phyloP scores from a whole-genome alignment of 2,797 vertebrate species.

The Geotrypetes seraphini region DNA sequence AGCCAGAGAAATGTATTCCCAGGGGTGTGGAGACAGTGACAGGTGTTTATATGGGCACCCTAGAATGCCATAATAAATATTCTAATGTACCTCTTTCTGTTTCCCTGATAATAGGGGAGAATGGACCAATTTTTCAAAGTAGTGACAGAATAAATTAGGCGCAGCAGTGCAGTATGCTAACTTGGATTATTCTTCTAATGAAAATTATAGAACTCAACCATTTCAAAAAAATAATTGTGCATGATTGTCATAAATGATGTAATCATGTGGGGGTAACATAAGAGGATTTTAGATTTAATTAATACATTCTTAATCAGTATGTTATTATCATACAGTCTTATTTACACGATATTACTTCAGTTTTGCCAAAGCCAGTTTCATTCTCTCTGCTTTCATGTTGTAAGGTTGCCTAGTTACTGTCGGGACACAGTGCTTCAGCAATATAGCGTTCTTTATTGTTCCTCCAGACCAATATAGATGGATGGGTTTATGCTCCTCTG shows the following conservation, averaged over 20 bases:
- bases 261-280: slow-evolving; percentile 30
- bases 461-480: too few relatives aligned
- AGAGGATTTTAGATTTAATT: slow-evolving; percentile 27
- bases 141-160: slow-evolving; percentile 77
- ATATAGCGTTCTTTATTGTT: not conserved
- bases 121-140: slow-evolving; percentile 67
- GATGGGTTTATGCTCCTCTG: too few relatives aligned
- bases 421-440: not conserved
- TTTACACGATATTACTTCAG: slow-evolving; percentile 33
- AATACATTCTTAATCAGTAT: slow-evolving; percentile 34
- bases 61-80: slow-evolving; percentile 57
- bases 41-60: slow-evolving; percentile 44
- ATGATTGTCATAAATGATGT: slow-evolving; percentile 48
- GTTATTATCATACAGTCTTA: slow-evolving; percentile 34
- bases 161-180: slow-evolving; percentile 48
- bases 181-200: slow-evolving; percentile 45
- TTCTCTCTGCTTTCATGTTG: slow-evolving; percentile 26
- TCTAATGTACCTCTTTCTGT: slow-evolving; percentile 58
- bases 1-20: slow-evolving; percentile 34
- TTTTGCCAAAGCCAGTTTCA: slow-evolving; percentile 33
- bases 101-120: slow-evolving; percentile 66
- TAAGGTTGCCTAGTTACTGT: slow-evolving; percentile 27
- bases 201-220: slow-evolving; percentile 59
- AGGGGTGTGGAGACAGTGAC: slow-evolving; percentile 27
- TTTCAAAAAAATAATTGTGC: slow-evolving; percentile 55